phyloP scores from a whole-genome alignment of 2,113 vertebrate species.

The Phylloscopus trochilus region DNA sequence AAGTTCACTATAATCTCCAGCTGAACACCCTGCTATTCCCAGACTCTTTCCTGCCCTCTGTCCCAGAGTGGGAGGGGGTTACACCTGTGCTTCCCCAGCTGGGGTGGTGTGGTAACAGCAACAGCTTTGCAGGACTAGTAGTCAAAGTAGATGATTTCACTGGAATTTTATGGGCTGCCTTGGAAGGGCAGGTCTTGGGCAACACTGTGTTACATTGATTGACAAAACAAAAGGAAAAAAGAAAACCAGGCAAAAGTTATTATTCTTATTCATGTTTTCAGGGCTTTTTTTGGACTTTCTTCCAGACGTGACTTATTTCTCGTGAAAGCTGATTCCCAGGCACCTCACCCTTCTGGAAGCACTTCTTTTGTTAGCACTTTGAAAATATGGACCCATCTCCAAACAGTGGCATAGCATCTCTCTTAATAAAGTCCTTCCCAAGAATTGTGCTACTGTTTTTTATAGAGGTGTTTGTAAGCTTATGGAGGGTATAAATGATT shows the following conservation, averaged over 20 bases:
- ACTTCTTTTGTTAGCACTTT: neutral
- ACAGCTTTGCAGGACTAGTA: neutral
- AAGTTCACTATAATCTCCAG: neutral
- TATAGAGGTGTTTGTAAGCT: neutral
- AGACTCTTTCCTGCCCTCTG: neutral
- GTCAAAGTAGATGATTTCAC: neutral
- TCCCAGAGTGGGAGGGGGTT: neutral
- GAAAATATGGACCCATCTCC: neutral
- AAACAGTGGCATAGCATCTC: neutral
- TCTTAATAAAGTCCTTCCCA: neutral
- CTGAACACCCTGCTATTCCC: neutral
- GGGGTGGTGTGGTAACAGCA: neutral
- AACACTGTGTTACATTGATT: neutral
- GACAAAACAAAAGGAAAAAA: neutral
- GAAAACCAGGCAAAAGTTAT: neutral
- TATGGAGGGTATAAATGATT: neutral
- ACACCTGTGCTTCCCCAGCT: accelerated
- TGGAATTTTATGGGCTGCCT: neutral
- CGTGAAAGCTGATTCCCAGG: neutral
- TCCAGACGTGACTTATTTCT: neutral
- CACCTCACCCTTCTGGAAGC: neutral
- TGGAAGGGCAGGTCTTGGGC: neutral
- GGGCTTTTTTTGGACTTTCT: neutral
- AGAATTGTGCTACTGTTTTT: neutral
- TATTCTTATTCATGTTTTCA: neutral